phyloP scores from a whole-genome alignment of 2,797 vertebrate species.

The Lates japonicus region DNA sequence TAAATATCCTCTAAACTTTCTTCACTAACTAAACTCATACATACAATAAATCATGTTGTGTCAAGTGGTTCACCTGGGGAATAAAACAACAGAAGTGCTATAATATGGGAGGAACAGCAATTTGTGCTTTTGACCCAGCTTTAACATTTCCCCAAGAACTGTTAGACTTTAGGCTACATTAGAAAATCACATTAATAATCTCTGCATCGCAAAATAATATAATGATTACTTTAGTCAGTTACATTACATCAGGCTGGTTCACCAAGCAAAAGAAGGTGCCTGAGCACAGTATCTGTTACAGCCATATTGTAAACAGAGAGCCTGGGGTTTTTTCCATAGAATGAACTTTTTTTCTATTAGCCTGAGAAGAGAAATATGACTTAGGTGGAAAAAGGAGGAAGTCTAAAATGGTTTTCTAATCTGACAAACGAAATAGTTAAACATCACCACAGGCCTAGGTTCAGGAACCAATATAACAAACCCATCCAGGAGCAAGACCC shows the following conservation, averaged over 20 bases:
- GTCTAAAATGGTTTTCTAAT: not conserved
- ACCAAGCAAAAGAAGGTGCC: not conserved
- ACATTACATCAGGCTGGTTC: not conserved
- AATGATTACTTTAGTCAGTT: not conserved
- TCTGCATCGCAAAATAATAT: conserved; percentile 3
- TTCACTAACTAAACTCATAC: conserved; percentile 9
- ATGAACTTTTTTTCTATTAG: not conserved
- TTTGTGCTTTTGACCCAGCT: conserved; percentile 53
- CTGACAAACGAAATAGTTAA: not conserved
- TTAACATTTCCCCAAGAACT: conserved; percentile 40
- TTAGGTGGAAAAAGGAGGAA: not conserved
- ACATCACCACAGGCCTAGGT: not conserved
- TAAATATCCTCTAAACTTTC: conserved; percentile 56
- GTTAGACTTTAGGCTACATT: not conserved
- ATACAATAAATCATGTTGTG: conserved; percentile 20
- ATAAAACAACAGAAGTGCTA: conserved; percentile 24
- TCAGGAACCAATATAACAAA: not conserved
- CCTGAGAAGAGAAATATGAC: not conserved
- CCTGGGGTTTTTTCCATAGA: too few relatives aligned
- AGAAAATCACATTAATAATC: conserved; percentile 6
- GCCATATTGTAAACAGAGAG: too few relatives aligned
- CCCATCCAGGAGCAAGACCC: too few relatives aligned
- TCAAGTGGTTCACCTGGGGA: too few relatives aligned
- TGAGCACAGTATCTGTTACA: not conserved
- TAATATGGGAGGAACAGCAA: conserved; percentile 51